Percentiles rank a stretch among this genome's conserved stretches.
These are phyloP conservation scores for Lochmaea crataegi DNA, from an alignment of 2,888 invertebrate species.

Conservation along the genomic window DNA sequence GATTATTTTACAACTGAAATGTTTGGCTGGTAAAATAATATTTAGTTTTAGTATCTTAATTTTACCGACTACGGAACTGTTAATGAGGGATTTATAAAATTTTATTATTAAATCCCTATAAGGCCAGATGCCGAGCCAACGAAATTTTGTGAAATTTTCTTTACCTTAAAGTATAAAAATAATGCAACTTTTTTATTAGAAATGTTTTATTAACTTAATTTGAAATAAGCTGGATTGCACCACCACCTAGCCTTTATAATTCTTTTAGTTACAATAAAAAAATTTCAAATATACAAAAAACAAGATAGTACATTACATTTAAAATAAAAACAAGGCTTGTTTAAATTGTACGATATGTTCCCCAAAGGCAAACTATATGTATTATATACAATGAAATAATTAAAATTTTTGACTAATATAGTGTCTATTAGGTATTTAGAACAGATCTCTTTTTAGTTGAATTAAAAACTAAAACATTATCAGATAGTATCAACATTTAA, in stretches of 20 bases:
- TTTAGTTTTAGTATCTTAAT: too few species aligned
- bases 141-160: too few species aligned
- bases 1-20: too few species aligned
- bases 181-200: constrained; percentile 5
- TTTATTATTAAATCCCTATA: too few species aligned
- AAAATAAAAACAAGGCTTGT: constrained; percentile 42
- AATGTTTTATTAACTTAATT: constrained; percentile 52
- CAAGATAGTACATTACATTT: constrained; percentile 38
- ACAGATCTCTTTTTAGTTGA: too few species aligned
- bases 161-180: neutral
- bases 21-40: too few species aligned
- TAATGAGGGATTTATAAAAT: too few species aligned
- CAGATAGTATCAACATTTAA: neutral
- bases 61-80: too few species aligned
- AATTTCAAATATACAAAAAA: constrained; percentile 46
- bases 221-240: constrained; percentile 63
- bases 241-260: constrained; percentile 63
- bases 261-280: constrained; percentile 51
- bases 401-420: constrained; percentile 13
- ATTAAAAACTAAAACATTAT: neutral
- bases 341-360: constrained; percentile 50
- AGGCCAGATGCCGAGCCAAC: too few species aligned
- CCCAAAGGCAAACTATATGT: constrained; percentile 42
- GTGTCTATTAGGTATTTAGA: neutral
- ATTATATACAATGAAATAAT: constrained; percentile 22